Evolutionary conservation across 2,888 invertebrate species (phyloP).

Genomic region (Rosalia funebris): DNA sequence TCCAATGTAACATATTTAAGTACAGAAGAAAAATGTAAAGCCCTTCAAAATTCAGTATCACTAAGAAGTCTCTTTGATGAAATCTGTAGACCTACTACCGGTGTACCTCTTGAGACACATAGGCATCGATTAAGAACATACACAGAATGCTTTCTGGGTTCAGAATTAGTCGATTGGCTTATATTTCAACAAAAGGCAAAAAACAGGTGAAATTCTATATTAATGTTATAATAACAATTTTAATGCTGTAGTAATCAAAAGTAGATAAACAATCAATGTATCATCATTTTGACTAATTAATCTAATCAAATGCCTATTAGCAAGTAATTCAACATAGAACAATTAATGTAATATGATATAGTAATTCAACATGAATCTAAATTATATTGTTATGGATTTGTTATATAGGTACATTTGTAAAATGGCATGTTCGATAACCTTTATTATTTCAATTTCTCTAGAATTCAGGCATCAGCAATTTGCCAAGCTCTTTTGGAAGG

Average conservation of each 20-base stretch:
- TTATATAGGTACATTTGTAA: too few species aligned
- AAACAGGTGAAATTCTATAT: constrained; percentile 68
- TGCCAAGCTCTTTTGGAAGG: constrained; percentile 83
- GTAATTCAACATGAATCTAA: too few species aligned
- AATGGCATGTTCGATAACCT: too few species aligned
- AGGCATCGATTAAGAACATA: constrained; percentile 79
- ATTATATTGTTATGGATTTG: too few species aligned
- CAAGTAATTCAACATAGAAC: too few species aligned
- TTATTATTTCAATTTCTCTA: too few species aligned
- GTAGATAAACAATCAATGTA: too few species aligned
- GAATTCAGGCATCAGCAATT: constrained; percentile 79
- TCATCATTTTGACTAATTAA: too few species aligned
- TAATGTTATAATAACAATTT: too few species aligned
- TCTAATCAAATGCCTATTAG: too few species aligned
- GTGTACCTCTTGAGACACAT: constrained; percentile 71
- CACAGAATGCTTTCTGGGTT: constrained; percentile 80
- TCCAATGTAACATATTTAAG: constrained; percentile 60
- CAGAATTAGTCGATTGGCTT: constrained; percentile 86
- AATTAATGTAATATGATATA: too few species aligned
- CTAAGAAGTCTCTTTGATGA: constrained; percentile 72
- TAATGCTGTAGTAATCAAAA: too few species aligned
- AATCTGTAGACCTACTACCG: constrained; percentile 65
- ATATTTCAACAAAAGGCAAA: constrained; percentile 80
- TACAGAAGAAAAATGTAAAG: constrained; percentile 67
- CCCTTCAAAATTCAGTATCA: constrained; percentile 69